These are phyloP conservation scores for Bombus difficillimus DNA, from an alignment of 1,140 invertebrate genomes.

Conservation along the genomic window DNA sequence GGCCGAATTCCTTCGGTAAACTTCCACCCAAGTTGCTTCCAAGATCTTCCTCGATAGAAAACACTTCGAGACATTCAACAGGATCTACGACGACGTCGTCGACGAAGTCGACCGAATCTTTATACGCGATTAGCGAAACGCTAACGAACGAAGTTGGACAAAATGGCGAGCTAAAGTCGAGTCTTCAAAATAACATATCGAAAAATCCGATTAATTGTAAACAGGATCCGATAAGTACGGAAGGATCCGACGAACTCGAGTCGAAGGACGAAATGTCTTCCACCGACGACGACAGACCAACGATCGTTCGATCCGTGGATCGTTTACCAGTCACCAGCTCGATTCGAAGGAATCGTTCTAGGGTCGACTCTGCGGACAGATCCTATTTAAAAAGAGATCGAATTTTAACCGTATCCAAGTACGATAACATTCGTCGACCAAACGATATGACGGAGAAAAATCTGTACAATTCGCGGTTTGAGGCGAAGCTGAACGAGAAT, in stretches of 20 bases:
- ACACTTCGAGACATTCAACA: conserved; percentile 72
- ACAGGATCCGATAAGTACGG: background rate
- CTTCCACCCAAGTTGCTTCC: conserved; percentile 71
- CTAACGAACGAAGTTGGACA: conserved; percentile 21
- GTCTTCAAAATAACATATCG: background rate
- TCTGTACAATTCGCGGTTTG: conserved; percentile 17
- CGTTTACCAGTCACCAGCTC: conserved; percentile 57
- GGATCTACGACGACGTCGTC: conserved; percentile 76
- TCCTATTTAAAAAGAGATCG: conserved; percentile 6
- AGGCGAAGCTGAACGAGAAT: background rate
- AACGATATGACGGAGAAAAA: background rate
- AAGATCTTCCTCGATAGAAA: conserved; percentile 77
- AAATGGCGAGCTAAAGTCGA: conserved; percentile 1
- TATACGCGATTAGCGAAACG: conserved; percentile 74
- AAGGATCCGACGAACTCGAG: conserved; percentile 29
- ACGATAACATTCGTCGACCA: background rate
- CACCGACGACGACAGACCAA: conserved; percentile 59
- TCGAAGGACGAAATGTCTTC: conserved; percentile 62
- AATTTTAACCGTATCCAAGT: background rate
- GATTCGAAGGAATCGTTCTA: conserved; percentile 66
- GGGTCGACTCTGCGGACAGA: conserved; percentile 58
- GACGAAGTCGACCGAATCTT: conserved; percentile 76
- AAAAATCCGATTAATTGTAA: background rate
- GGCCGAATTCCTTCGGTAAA: conserved; percentile 71
- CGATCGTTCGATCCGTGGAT: conserved; percentile 19